Evolutionary conservation across 1,140 invertebrate species (phyloP), one percentile per base, ranked within the genome.

Genomic region (Xylocopa sonorina): DNA sequence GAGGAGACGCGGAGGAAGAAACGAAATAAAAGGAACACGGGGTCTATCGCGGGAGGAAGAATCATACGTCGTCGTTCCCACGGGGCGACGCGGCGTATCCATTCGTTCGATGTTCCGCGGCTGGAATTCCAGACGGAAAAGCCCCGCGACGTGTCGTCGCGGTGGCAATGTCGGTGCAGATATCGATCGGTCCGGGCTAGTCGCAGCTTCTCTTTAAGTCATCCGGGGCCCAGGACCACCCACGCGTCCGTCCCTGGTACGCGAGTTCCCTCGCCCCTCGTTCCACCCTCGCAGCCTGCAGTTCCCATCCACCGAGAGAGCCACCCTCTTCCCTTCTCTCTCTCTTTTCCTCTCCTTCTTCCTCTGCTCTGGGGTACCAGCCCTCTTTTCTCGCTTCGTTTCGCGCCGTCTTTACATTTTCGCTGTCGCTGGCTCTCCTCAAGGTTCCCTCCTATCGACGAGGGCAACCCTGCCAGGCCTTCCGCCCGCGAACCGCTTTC

Each of bases 121-220:
- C 18, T 27, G n/a, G 5, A 63, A 55, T 50, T 69, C 62, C 53
- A 46, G 62, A 38, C n/a, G 60, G 80, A 66, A 64, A 81, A 74
- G 46, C 29, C 34, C 58, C 34, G 51, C 63, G 82, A 60, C 27
- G 63, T 63, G 78, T 84, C 78, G 78, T 80, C 72, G 81, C 76
- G 81, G 76, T 78, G 58, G 82, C 68, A 63, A 27, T 82, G 82
- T 57, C 83, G 89, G 86, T 90, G 89, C 87, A 87, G 88, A 91
- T 92, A 92, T 92, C 91, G 90, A 92, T 91, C 90, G 87, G 83
- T 78, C 84, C 82, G 53, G 78, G 82, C 60, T 88, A 90, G 88
- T 92, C 88, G 89, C 91, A 92, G 91, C 91, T 91, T 92, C 91
- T 90, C 91, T 92, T 91, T 90, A 91, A 92, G 90, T 92, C 87